Evolutionary conservation across 2,797 vertebrate genomes (phyloP).

Genomic region (Argyrosomus regius): DNA sequence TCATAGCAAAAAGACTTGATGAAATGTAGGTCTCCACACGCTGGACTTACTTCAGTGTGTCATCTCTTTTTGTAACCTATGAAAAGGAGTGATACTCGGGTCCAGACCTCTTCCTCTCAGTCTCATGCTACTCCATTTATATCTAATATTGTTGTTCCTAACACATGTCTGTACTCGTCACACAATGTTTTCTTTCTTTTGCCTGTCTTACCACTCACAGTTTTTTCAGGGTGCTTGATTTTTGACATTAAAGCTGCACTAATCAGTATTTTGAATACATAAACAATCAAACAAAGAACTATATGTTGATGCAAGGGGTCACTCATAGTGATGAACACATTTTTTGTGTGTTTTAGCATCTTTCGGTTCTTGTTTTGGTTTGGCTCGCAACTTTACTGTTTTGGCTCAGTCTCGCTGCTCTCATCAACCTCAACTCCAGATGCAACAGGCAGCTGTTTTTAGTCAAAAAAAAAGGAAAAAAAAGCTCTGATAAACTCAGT

Average conservation of each 20-base stretch:
- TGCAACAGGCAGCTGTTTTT: no score
- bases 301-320: no score
- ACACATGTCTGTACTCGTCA: neutral
- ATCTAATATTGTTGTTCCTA: constrained; percentile 1
- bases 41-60: neutral
- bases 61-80: neutral
- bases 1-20: constrained; percentile 40
- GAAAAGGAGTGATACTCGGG: neutral
- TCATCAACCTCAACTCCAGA: no score
- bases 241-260: neutral
- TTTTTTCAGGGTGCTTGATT: neutral
- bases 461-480: no score
- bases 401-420: no score
- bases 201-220: neutral
- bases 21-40: constrained; percentile 29
- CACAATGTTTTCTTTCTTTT: neutral
- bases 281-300: no score
- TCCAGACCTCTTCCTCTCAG: neutral
- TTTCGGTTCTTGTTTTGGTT: neutral
- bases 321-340: no score
- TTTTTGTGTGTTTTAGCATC: neutral
- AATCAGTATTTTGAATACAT: no score
- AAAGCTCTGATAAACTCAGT: no score
- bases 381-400: neutral
- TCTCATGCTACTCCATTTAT: neutral